These are phyloP conservation scores for Psephotus haematonotus DNA, from an alignment of 2,113 vertebrate genomes.

Conservation along the genomic window DNA sequence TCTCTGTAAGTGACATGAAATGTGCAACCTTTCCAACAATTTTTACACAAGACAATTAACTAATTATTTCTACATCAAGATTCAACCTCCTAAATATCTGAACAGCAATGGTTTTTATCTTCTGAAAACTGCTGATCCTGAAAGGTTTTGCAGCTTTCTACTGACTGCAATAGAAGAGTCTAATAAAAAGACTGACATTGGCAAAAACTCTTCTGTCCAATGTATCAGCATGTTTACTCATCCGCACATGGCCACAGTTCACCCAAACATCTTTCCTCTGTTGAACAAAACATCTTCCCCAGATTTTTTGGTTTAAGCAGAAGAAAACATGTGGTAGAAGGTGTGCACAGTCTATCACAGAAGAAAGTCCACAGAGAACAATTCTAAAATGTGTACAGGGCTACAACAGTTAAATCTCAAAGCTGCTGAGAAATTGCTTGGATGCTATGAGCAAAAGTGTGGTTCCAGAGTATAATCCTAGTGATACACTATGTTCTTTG, in stretches of 20 bases:
- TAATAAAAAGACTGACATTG: neutral
- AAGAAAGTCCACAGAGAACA: slow-evolving; percentile 18
- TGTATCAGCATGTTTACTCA: neutral
- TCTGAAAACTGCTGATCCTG: neutral
- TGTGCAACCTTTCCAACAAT: neutral
- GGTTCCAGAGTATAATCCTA: slow-evolving; percentile 82
- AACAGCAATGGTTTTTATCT: neutral
- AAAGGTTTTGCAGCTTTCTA: neutral
- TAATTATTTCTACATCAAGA: slow-evolving; percentile 11
- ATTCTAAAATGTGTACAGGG: slow-evolving; percentile 47
- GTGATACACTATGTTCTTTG: slow-evolving; percentile 80
- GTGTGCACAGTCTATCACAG: neutral
- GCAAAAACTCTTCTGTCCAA: neutral
- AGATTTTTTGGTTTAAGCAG: neutral
- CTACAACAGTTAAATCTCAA: slow-evolving; percentile 68
- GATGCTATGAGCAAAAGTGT: slow-evolving; percentile 72
- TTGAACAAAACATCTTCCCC: neutral
- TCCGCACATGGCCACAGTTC: neutral
- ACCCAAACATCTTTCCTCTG: neutral
- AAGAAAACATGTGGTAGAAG: neutral
- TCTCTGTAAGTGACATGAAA: slow-evolving; percentile 28
- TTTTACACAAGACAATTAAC: slow-evolving; percentile 49
- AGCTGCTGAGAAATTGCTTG: slow-evolving; percentile 59
- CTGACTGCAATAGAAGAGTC: neutral
- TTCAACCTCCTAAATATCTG: neutral